Base-by-base conservation (phyloP, 2,113 vertebrate species). In the Meriones unguiculatus region DNA sequence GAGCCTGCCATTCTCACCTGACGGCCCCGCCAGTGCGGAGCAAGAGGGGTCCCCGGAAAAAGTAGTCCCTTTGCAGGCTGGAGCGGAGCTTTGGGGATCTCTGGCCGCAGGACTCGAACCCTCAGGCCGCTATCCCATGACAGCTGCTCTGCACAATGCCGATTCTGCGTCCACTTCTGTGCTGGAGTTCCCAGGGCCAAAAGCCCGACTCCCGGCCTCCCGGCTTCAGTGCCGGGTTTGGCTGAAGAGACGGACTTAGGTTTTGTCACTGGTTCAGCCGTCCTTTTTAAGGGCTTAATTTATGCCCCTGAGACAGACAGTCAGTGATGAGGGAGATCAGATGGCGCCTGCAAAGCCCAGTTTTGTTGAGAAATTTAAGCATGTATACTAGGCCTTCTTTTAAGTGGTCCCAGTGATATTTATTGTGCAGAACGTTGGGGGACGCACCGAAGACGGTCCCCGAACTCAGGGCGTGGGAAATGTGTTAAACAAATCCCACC, bases 191-290 rank as follows among this genome's bases (percentile, higher is more conserved):
- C 32, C 46, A 1, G 67, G 52, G 38, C 41, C 35, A 46, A 52
- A 84, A 81, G 17, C 54, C 41, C 22, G 11, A 35, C 10, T 78
- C 69, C 46, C 32, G 9, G 38, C 9, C 82, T 64, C 50, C 22
- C 9, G 38, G 59, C 25, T 85, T 50, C 24, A 30, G 35, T 76
- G 57, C 57, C 69, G 12, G 17, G 0, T 70, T 35, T 87, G 69
- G 82, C 62, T 65, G n/a, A 89, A 67, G 89, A 82, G 94, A 82
- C 67, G 57, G 50, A 13, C 87, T 85, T 76, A 70, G 73, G 86
- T 62, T 77, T 54, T 84, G 77, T 32, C 64, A 35, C 62, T 62
- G 87, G 32, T 91, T 41, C 11, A 88, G 70, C 70, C 41, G 81
- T 87, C 64, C 46, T 93, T 76, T 78, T 1, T 7, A 2, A 78